These are phyloP conservation scores for Eilema caniola DNA, from an alignment of 2,888 invertebrate species.

Conservation along the genomic window DNA sequence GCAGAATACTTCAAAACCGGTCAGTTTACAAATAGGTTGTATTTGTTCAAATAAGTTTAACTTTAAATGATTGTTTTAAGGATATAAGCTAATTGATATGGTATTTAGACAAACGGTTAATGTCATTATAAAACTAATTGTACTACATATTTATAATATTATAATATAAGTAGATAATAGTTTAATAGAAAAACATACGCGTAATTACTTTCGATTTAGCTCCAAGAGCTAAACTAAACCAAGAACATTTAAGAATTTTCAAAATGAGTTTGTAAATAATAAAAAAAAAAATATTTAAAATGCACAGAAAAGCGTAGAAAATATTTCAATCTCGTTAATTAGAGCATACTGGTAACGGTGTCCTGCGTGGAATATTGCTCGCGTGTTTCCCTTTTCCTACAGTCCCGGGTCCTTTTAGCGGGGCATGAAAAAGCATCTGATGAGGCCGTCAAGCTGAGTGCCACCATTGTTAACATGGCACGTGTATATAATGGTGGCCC, in stretches of 20 bases:
- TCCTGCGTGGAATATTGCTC: too few relatives aligned
- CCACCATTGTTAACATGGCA: too few relatives aligned
- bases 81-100: background rate
- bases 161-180: background rate
- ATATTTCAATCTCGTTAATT: too few relatives aligned
- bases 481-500: too few relatives aligned
- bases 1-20: background rate
- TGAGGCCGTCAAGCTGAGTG: too few relatives aligned
- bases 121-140: background rate
- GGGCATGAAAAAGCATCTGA: too few relatives aligned
- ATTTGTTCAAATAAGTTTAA: background rate
- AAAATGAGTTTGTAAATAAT: too few relatives aligned
- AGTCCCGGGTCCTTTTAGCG: too few relatives aligned
- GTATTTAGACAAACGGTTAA: too few relatives aligned
- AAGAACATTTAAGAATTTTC: too few relatives aligned
- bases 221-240: too few relatives aligned
- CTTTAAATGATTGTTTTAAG: background rate
- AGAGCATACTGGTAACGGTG: background rate
- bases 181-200: background rate
- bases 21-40: background rate
- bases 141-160: background rate
- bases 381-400: too few relatives aligned
- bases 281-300: background rate
- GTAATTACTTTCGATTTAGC: background rate
- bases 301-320: background rate